phyloP scores from a whole-genome alignment of 1,140 invertebrate genomes.

The Dysdera silvatica region DNA sequence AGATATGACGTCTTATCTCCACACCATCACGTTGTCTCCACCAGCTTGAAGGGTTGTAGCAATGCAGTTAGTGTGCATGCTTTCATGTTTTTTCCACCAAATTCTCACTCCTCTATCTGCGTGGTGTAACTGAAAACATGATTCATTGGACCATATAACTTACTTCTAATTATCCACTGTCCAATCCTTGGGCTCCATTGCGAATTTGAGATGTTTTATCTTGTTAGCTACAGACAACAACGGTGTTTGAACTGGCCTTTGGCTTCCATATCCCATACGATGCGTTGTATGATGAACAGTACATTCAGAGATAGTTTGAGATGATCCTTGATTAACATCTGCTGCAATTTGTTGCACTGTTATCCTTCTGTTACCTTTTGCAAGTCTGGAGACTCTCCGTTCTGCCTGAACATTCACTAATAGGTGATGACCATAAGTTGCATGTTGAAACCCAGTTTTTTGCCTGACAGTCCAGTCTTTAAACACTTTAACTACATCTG shows the following conservation, averaged over 20 bases:
- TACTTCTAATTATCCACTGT: constrained; percentile 7
- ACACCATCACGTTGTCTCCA: constrained; percentile 9
- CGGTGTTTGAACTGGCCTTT: background rate
- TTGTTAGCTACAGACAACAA: constrained; percentile 1
- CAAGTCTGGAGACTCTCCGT: no score
- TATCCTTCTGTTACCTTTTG: no score
- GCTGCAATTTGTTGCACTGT: background rate
- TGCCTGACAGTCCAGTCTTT: no score
- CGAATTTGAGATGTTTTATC: background rate
- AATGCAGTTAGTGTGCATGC: background rate
- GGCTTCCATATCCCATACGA: background rate
- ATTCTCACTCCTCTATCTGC: background rate
- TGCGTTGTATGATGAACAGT: background rate
- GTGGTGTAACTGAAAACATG: background rate
- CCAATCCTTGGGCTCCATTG: constrained; percentile 10
- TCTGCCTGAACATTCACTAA: no score
- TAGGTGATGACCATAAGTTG: no score
- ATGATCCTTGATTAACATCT: background rate
- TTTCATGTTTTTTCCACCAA: background rate
- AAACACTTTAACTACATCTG: no score
- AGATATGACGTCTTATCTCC: no score
- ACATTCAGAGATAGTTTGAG: background rate
- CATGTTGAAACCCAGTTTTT: no score
- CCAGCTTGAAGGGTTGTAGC: background rate
- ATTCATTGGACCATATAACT: background rate